Percentiles rank a stretch among this genome's conserved stretches.
phyloP scores from a whole-genome alignment of 2,797 vertebrate species.

The Synaphobranchus kaupii region DNA sequence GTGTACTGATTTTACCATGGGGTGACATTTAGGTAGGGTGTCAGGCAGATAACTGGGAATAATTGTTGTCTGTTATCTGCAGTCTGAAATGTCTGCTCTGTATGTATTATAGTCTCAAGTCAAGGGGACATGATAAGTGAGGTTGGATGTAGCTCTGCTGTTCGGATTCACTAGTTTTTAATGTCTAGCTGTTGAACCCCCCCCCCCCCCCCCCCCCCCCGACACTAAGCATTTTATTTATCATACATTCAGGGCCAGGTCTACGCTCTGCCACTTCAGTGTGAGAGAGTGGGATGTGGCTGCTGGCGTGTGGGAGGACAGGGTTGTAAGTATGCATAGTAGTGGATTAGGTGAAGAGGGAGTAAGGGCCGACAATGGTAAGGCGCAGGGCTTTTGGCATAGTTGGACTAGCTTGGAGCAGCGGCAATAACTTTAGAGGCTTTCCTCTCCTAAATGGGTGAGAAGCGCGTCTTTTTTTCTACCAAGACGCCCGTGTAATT shows the following conservation, averaged over 20 bases:
- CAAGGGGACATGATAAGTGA: not conserved
- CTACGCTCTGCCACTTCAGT: not conserved
- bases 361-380: not conserved
- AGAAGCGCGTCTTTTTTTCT: constrained; percentile 47
- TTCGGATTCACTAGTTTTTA: too few relatives aligned
- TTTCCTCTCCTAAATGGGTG: constrained; percentile 49
- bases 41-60: not conserved
- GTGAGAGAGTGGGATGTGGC: not conserved
- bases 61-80: not conserved
- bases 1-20: not conserved
- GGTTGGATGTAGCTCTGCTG: not conserved
- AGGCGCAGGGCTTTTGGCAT: constrained; percentile 18
- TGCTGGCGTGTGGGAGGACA: not conserved
- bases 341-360: not conserved
- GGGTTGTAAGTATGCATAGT: not conserved
- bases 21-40: not conserved
- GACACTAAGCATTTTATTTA: not conserved
- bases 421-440: constrained; percentile 17
- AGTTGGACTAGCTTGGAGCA: constrained; percentile 5
- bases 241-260: not conserved
- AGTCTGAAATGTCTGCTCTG: not conserved
- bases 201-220: too few relatives aligned
- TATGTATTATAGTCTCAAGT: not conserved
- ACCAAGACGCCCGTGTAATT: constrained; percentile 62
- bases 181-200: too few relatives aligned